phyloP scores from a whole-genome alignment of 2,888 invertebrate species.

The Scaptodrosophila latifasciaeformis region DNA sequence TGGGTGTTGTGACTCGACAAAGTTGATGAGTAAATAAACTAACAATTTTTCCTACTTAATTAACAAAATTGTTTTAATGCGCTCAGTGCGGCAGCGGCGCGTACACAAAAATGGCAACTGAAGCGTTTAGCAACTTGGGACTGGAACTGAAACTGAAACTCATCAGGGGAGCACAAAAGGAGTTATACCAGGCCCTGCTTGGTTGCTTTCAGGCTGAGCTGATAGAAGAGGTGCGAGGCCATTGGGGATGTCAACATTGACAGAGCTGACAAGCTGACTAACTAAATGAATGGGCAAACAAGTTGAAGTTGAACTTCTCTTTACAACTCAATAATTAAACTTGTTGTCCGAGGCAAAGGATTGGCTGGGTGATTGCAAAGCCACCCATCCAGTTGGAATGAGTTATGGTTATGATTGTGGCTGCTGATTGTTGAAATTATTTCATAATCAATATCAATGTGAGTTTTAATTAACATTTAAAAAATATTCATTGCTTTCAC shows the following conservation, averaged over 20 bases:
- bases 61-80: constrained; percentile 68
- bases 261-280: constrained; percentile 33
- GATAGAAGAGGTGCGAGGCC: too few relatives aligned
- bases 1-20: constrained; percentile 41
- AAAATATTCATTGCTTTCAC: too few relatives aligned
- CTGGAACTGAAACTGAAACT: too few relatives aligned
- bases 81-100: constrained; percentile 25
- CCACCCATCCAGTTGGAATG: too few relatives aligned
- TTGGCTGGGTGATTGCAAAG: too few relatives aligned
- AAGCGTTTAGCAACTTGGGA: constrained; percentile 33
- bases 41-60: constrained; percentile 68
- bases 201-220: too few relatives aligned
- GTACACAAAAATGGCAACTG: constrained; percentile 42
- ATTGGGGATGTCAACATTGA: constrained; percentile 35
- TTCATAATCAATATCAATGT: constrained; percentile 15
- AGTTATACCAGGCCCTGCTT: too few relatives aligned
- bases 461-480: constrained; percentile 49
- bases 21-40: constrained; percentile 66
- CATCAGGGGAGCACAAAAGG: too few relatives aligned
- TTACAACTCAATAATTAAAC: constrained; percentile 57
- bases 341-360: constrained; percentile 24
- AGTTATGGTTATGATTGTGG: background rate
- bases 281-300: constrained; percentile 59
- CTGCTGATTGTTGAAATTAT: constrained; percentile 8
- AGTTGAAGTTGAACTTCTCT: too few relatives aligned